Conservation (phyloP, 2,113 vertebrate species). For the Stigmatopora argus region DNA sequence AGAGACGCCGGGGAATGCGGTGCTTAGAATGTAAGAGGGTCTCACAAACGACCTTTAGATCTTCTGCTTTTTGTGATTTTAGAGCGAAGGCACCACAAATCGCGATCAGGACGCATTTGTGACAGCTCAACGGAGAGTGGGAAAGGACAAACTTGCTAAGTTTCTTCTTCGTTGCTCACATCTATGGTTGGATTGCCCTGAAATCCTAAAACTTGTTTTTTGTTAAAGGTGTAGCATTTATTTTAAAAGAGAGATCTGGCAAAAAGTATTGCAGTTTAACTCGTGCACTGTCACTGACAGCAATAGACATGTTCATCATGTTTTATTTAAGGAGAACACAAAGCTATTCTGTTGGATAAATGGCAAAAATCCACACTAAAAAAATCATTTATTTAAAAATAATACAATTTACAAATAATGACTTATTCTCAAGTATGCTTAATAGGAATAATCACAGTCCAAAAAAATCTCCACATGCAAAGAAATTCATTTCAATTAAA, state of each 20-base stretch:
- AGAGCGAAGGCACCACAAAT: not conserved
- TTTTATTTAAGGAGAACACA: no score
- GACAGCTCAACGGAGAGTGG: constrained; percentile 14
- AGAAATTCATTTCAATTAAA: not conserved
- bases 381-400: no score
- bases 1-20: not conserved
- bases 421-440: no score
- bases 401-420: no score
- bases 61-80: not conserved
- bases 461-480: no score
- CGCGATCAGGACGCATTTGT: not conserved
- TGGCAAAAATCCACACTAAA: not conserved
- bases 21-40: not conserved
- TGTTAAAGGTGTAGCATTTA: no score
- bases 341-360: not conserved
- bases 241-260: no score
- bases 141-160: constrained; percentile 23
- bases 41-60: not conserved
- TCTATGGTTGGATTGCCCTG: no score
- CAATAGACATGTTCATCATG: not conserved
- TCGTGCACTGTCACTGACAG: no score
- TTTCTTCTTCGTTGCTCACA: not conserved
- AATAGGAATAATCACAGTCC: no score
- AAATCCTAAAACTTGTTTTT: no score
- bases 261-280: no score